A percentile compares a stretch with the other conserved stretches of the same genome.
Evolutionary conservation across 2,113 vertebrate species (phyloP).

Genomic region (Podarcis muralis): DNA sequence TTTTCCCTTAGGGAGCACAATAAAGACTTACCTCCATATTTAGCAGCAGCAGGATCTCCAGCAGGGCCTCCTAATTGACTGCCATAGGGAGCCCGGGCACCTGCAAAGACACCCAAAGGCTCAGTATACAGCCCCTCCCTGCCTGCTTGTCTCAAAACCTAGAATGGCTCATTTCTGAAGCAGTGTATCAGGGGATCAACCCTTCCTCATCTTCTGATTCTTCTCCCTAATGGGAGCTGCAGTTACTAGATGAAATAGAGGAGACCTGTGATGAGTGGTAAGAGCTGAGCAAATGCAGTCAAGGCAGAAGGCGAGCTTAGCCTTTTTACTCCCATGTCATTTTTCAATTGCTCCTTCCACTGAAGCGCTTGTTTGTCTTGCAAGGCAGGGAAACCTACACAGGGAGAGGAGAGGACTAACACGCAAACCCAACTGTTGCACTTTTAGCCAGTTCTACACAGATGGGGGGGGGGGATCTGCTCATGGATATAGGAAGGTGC

Average conservation of each 20-base stretch:
- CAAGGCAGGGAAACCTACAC: neutral
- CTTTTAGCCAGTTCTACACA: no score
- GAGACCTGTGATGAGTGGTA: neutral
- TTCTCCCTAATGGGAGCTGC: neutral
- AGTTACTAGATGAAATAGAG: neutral
- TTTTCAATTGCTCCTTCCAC: neutral
- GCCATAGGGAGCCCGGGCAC: neutral
- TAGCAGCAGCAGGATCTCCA: neutral
- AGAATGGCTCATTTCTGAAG: neutral
- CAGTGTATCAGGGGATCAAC: neutral
- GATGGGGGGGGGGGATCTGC: no score
- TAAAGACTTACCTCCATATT: constrained; percentile 20
- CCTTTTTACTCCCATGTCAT: neutral
- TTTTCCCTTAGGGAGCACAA: neutral
- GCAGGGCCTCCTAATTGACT: neutral
- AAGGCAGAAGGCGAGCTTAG: neutral
- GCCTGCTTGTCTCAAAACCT: neutral
- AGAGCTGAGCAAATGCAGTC: neutral
- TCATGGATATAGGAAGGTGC: no score
- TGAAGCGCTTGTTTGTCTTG: neutral
- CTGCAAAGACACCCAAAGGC: neutral
- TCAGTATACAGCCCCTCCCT: no score
- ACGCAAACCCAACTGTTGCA: no score
- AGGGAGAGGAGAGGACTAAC: no score
- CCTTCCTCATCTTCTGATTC: neutral